A percentile compares a stretch with the other conserved stretches of the same genome.
These are phyloP conservation scores for Chrysolina haemoptera DNA, from an alignment of 2,888 invertebrate species.

Conservation along the genomic window DNA sequence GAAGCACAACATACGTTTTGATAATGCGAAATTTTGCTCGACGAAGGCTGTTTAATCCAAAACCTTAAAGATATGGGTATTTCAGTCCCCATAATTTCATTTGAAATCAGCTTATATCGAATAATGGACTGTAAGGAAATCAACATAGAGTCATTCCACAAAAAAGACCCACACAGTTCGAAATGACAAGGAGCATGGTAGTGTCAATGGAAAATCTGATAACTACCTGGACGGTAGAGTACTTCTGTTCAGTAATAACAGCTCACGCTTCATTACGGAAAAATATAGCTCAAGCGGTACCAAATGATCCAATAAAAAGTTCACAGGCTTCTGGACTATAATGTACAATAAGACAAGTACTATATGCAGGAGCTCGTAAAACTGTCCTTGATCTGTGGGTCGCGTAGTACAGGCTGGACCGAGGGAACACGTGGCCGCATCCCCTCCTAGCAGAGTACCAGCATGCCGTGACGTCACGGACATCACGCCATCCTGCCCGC, in stretches of 20 bases:
- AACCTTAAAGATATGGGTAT: no score
- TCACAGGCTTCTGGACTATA: conserved; percentile 17
- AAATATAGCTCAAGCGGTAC: conserved; percentile 2
- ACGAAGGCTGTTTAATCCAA: no score
- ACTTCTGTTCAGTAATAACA: not conserved
- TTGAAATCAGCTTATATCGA: no score
- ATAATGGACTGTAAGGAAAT: no score
- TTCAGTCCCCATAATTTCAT: no score
- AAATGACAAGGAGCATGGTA: no score
- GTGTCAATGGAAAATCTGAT: no score
- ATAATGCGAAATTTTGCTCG: no score
- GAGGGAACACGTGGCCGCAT: conserved; percentile 67
- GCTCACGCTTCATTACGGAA: not conserved
- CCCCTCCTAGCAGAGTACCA: conserved; percentile 53
- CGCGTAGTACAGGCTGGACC: conserved; percentile 67
- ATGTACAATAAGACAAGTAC: conserved; percentile 66
- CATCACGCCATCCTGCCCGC: conserved; percentile 66
- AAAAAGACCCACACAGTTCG: no score
- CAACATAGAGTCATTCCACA: no score
- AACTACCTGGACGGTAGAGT: no score
- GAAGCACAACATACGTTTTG: no score
- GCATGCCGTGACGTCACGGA: conserved; percentile 65
- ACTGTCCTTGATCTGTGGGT: conserved; percentile 71
- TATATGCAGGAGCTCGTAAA: conserved; percentile 70
- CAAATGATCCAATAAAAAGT: conserved; percentile 3